Evolutionary conservation across 1,140 invertebrate species (phyloP).

Genomic region (Drosophila dunni): DNA sequence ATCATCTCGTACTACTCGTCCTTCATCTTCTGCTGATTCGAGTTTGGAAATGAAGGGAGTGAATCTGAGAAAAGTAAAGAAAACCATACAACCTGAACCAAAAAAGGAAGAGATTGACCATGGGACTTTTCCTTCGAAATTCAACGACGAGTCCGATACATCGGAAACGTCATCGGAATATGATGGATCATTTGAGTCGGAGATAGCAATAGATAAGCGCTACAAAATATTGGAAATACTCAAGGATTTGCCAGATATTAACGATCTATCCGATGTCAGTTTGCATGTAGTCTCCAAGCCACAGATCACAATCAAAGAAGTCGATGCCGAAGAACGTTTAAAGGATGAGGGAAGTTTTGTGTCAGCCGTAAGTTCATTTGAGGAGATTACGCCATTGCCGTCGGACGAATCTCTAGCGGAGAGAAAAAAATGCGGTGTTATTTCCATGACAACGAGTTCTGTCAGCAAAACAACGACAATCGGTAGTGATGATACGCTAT

Average conservation of each 20-base stretch:
- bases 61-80: neutral
- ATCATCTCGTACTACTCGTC: neutral
- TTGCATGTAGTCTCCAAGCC: neutral
- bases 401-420: neutral
- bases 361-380: neutral
- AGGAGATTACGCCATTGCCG: neutral
- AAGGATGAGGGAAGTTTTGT: neutral
- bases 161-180: neutral
- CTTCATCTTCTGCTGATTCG: neutral
- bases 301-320: neutral
- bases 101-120: neutral
- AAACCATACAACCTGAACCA: neutral
- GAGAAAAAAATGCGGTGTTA: neutral
- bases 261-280: slow-evolving; percentile 5
- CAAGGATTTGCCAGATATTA: slow-evolving; percentile 28
- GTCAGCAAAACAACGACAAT: neutral
- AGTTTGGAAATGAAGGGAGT: neutral
- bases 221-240: neutral
- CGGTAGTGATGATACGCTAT: neutral
- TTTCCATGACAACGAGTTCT: neutral
- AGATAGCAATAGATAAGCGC: neutral
- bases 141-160: neutral
- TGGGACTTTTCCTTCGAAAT: too few species aligned
- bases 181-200: neutral
- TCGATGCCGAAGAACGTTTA: neutral